Conservation (phyloP, 2,797 vertebrate genomes). For the Manis pentadactyla region DNA sequence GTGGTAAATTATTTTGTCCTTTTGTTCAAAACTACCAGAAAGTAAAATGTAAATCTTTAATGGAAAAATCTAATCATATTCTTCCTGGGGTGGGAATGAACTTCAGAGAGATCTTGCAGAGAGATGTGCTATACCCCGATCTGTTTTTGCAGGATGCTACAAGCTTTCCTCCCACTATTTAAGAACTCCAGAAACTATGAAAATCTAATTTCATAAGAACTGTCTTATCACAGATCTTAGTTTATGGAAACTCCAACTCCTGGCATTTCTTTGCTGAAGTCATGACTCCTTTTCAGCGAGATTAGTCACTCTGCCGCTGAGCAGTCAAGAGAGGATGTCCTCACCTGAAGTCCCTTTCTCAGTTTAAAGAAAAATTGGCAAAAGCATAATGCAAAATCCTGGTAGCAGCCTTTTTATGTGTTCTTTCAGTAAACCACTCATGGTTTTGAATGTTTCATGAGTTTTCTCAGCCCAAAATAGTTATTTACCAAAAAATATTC, state of each 20-base stretch:
- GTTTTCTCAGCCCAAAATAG: neutral
- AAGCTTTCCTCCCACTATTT: neutral
- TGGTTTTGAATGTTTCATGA: neutral
- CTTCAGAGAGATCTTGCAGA: neutral
- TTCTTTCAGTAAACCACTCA: neutral
- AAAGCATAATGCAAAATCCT: neutral
- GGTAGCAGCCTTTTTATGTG: neutral
- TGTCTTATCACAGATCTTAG: neutral
- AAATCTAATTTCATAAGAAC: neutral
- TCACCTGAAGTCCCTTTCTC: neutral
- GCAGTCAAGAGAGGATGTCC: neutral
- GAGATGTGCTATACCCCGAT: neutral
- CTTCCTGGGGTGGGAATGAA: neutral
- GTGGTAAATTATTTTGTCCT: neutral
- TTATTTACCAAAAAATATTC: neutral
- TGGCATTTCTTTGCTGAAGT: neutral
- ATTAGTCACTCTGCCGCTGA: neutral
- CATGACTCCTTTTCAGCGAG: neutral
- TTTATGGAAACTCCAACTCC: neutral
- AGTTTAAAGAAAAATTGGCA: neutral
- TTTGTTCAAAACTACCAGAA: slow-evolving; percentile 29
- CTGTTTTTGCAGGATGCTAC: too few species aligned
- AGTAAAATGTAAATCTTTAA: neutral
- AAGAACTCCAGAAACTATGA: neutral
- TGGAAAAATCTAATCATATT: neutral